phyloP scores from a whole-genome alignment of 2,888 invertebrate species.

The Dione juno region DNA sequence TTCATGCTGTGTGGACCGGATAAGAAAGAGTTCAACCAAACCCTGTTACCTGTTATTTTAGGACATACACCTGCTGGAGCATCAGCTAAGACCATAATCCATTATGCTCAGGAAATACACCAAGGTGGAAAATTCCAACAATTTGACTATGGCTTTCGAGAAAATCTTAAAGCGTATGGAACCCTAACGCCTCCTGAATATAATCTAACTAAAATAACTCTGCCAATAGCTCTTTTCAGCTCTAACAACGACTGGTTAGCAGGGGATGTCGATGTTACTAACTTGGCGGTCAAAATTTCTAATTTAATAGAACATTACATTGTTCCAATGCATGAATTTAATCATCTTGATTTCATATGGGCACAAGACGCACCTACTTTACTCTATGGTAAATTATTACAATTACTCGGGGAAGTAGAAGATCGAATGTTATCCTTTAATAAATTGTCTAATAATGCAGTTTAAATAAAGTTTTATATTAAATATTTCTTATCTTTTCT shows the following conservation, averaged over 20 bases:
- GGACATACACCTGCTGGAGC: conserved; percentile 89
- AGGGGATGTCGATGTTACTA: conserved; percentile 84
- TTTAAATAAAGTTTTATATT: background rate
- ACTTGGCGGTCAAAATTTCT: conserved; percentile 79
- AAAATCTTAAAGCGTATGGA: conserved; percentile 85
- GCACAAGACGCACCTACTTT: conserved; percentile 84
- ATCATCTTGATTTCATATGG: conserved; percentile 89
- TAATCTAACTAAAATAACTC: conserved; percentile 82
- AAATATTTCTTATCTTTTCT: background rate
- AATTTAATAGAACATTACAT: conserved; percentile 83
- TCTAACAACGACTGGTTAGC: conserved; percentile 89
- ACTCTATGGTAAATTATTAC: conserved; percentile 81
- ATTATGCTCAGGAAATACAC: conserved; percentile 86
- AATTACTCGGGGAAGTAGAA: conserved; percentile 60
- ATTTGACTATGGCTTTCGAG: conserved; percentile 86
- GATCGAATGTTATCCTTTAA: background rate
- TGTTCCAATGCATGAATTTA: conserved; percentile 86
- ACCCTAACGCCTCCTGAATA: conserved; percentile 84
- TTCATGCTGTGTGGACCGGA: conserved; percentile 90
- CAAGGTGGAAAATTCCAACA: conserved; percentile 83
- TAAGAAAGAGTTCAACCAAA: conserved; percentile 86
- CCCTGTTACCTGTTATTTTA: conserved; percentile 86
- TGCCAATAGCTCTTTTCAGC: conserved; percentile 87
- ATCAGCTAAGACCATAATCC: conserved; percentile 88
- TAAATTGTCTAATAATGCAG: background rate